Conservation (phyloP, 2,888 invertebrate genomes). For the Sisyra terminalis region DNA sequence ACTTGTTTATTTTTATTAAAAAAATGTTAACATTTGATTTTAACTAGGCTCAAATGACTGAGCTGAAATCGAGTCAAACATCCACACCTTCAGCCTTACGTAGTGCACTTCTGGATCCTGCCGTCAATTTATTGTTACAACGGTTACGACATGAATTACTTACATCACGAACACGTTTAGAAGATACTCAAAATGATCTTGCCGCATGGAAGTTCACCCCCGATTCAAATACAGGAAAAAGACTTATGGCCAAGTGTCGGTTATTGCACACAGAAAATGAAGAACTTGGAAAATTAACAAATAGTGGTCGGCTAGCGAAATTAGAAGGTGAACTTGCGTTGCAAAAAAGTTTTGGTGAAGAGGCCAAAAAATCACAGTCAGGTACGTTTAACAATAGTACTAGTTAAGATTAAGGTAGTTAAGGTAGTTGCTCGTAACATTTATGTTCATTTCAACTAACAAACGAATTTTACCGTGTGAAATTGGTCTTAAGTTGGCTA, state of each 20-base stretch:
- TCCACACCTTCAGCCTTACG: constrained; percentile 50
- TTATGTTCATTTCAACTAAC: too few relatives aligned
- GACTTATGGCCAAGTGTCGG: constrained; percentile 94
- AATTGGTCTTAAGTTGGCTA: too few relatives aligned
- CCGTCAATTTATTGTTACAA: constrained; percentile 85
- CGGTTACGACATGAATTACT: constrained; percentile 81
- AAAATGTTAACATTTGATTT: too few relatives aligned
- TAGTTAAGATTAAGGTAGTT: too few relatives aligned
- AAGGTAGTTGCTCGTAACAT: too few relatives aligned
- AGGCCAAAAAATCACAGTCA: constrained; percentile 91
- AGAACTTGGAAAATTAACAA: constrained; percentile 89
- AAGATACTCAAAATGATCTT: constrained; percentile 94
- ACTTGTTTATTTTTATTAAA: constrained; percentile 1
- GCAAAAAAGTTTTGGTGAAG: constrained; percentile 89
- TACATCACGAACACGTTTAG: constrained; percentile 74
- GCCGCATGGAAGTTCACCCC: constrained; percentile 99
- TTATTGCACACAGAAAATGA: constrained; percentile 93
- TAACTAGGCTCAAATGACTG: constrained; percentile 75
- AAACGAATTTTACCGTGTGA: too few relatives aligned
- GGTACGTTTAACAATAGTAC: too few relatives aligned
- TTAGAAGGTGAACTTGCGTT: constrained; percentile 89
- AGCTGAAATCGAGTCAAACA: constrained; percentile 78
- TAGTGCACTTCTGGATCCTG: constrained; percentile 81
- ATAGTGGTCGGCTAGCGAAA: constrained; percentile 87
- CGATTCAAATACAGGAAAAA: constrained; percentile 96